These are phyloP conservation scores for Acrocephalus arundinaceus DNA, from an alignment of 2,113 vertebrate genomes.

Conservation along the genomic window DNA sequence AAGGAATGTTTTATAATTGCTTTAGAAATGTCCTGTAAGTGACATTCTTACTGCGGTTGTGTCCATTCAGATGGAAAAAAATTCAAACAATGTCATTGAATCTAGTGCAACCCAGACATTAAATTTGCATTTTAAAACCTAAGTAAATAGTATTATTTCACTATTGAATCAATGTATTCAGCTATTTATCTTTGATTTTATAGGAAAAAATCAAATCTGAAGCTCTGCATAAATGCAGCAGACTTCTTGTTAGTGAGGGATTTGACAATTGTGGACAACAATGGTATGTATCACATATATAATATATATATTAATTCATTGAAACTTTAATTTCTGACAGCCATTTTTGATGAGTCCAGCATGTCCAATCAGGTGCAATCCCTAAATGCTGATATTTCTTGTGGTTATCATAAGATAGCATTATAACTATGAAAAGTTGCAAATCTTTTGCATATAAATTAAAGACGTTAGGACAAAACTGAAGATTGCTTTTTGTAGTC, in stretches of 20 bases:
- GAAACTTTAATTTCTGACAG: neutral
- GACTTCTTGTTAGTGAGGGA: neutral
- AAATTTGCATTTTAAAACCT: neutral
- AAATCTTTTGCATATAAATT: neutral
- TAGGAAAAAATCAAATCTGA: neutral
- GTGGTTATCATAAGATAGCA: neutral
- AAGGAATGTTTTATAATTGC: neutral
- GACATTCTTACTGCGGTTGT: neutral
- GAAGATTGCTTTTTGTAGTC: neutral
- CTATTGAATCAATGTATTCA: neutral
- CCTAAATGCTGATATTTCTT: neutral
- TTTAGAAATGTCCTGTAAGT: neutral
- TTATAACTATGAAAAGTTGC: neutral
- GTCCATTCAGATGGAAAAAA: neutral
- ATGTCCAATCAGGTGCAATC: neutral
- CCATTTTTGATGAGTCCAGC: neutral
- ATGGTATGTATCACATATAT: neutral
- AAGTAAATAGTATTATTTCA: neutral
- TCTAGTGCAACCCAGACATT: neutral
- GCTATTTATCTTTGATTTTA: neutral
- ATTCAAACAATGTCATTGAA: neutral
- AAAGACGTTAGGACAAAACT: neutral
- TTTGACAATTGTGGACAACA: neutral
- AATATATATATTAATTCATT: neutral
- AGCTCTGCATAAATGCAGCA: neutral